These are phyloP conservation scores for Amphiprion clarkii DNA, from an alignment of 2,797 vertebrate species.

Conservation along the genomic window DNA sequence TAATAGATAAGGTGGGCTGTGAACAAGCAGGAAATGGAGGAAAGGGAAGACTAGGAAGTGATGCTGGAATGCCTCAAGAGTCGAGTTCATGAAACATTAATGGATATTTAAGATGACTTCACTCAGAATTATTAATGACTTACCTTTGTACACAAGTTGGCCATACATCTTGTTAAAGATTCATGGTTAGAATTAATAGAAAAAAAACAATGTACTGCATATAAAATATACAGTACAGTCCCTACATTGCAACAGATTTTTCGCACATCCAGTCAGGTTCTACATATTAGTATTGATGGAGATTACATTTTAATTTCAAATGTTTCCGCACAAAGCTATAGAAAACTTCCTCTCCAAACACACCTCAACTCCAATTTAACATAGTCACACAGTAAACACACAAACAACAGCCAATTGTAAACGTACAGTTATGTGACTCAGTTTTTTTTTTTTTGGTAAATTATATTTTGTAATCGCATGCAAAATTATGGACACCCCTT, in stretches of 20 bases:
- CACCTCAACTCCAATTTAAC: neutral
- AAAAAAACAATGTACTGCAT: neutral
- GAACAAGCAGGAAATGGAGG: conserved; percentile 50
- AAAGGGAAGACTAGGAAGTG: conserved; percentile 51
- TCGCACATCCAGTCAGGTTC: conserved; percentile 1
- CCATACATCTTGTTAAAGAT: conserved; percentile 39
- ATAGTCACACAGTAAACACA: conserved; percentile 1
- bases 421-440: conserved; percentile 16
- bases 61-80: conserved; percentile 56
- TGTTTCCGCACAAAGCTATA: conserved; percentile 9
- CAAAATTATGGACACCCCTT: conserved; percentile 1
- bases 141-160: conserved; percentile 58
- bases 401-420: neutral
- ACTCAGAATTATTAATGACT: conserved; percentile 69
- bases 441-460: conserved; percentile 13
- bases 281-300: neutral
- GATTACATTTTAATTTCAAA: conserved; percentile 22
- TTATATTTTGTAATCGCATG: conserved; percentile 7
- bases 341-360: neutral
- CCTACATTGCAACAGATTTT: neutral
- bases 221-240: conserved; percentile 5
- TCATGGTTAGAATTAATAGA: conserved; percentile 34
- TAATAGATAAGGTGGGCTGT: conserved; percentile 23
- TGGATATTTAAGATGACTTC: conserved; percentile 62
- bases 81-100: conserved; percentile 64